These are phyloP conservation scores for Ceriagrion tenellum DNA, from an alignment of 2,888 invertebrate species.

Conservation along the genomic window DNA sequence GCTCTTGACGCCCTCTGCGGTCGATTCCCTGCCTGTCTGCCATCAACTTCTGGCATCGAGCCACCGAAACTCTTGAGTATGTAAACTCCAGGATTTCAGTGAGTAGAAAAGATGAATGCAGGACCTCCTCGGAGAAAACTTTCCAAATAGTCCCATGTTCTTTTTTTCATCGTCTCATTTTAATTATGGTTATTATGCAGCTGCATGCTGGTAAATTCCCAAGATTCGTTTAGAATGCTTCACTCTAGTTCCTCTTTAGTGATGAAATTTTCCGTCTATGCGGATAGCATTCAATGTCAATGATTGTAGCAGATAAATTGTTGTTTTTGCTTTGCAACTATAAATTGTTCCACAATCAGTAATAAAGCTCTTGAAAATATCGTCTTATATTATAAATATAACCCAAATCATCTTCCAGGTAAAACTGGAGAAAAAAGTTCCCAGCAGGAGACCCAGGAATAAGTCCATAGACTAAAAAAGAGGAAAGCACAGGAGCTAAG, in stretches of 20 bases:
- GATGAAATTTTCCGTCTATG: neutral
- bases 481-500: no score
- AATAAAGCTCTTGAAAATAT: no score
- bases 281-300: no score
- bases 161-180: neutral
- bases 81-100: neutral
- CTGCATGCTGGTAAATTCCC: neutral
- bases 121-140: neutral
- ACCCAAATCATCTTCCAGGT: no score
- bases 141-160: neutral
- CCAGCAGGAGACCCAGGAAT: no score
- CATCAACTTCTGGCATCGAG: conserved; percentile 3
- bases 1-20: neutral
- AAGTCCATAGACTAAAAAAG: no score
- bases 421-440: no score
- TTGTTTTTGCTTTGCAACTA: no score
- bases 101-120: neutral
- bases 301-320: no score
- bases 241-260: neutral
- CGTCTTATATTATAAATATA: no score
- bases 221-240: neutral
- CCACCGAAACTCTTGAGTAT: neutral
- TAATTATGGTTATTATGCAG: neutral
- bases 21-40: neutral
- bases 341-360: no score